Conservation (phyloP, 2,888 invertebrate species). For the Hyppa rectilinea region DNA sequence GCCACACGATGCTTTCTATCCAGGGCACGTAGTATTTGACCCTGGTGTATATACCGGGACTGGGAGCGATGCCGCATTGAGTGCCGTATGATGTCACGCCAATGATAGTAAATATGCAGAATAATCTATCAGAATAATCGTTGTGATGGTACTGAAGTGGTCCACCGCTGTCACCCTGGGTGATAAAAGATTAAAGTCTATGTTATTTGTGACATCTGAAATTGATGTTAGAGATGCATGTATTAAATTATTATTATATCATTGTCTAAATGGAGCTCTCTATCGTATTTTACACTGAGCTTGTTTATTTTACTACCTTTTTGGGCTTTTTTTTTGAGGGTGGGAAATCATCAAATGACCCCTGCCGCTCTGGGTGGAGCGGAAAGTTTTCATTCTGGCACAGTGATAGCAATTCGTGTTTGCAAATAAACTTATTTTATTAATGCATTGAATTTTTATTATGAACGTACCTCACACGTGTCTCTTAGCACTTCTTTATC, state of each 20-base stretch:
- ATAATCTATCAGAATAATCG: neutral
- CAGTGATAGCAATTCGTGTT: neutral
- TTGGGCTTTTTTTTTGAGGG: too few species aligned
- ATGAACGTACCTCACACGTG: constrained; percentile 30
- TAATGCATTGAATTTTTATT: neutral
- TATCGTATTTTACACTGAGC: neutral
- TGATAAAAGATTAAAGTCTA: neutral
- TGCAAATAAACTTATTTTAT: neutral
- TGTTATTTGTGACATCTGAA: too few species aligned
- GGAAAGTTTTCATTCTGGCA: neutral
- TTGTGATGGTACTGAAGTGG: constrained; percentile 24
- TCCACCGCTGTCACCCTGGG: constrained; percentile 49
- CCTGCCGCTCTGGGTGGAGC: too few species aligned
- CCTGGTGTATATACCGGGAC: constrained; percentile 17
- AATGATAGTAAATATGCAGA: constrained; percentile 17
- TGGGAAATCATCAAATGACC: too few species aligned
- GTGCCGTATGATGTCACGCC: constrained; percentile 45
- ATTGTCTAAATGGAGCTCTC: neutral
- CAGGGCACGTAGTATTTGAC: constrained; percentile 23
- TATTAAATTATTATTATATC: neutral
- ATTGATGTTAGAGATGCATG: neutral
- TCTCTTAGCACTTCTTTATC: constrained; percentile 36
- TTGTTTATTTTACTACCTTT: neutral
- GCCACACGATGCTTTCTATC: constrained; percentile 27
- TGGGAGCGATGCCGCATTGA: constrained; percentile 26